phyloP scores from a whole-genome alignment of 2,888 invertebrate species.

The Eulithis testata region DNA sequence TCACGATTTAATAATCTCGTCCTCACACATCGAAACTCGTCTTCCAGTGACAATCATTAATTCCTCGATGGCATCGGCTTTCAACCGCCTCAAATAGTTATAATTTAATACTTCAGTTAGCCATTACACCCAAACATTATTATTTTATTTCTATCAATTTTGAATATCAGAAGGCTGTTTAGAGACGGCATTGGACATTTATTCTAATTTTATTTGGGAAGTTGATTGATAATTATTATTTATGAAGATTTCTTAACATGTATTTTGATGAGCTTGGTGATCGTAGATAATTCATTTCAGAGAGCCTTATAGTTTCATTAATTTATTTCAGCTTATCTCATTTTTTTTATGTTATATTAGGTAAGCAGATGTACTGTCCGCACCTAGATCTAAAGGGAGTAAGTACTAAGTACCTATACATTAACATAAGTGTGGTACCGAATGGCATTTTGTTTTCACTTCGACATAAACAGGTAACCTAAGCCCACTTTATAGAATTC shows the following conservation, averaged over 20 bases:
- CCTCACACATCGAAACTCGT: constrained; percentile 68
- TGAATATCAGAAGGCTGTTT: constrained; percentile 33
- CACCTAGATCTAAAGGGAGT: neutral
- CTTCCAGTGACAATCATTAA: constrained; percentile 67
- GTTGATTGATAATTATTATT: constrained; percentile 34
- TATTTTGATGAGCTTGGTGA: neutral
- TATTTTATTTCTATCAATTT: constrained; percentile 43
- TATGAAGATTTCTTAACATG: constrained; percentile 12
- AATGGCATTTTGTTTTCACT: constrained; percentile 11
- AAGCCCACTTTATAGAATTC: constrained; percentile 29
- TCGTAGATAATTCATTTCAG: constrained; percentile 4
- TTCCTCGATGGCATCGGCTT: constrained; percentile 57
- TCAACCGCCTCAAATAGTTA: constrained; percentile 49
- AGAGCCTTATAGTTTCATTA: neutral
- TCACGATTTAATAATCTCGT: constrained; percentile 74
- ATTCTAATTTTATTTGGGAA: constrained; percentile 40
- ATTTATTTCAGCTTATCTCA: constrained; percentile 3
- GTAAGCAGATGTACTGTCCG: no score
- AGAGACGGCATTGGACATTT: constrained; percentile 35
- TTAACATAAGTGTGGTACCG: neutral
- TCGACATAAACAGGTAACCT: constrained; percentile 16
- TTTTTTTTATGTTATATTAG: neutral
- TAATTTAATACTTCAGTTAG: constrained; percentile 48
- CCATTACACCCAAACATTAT: constrained; percentile 44
- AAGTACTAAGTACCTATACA: neutral